Base-by-base conservation (phyloP, 2,797 vertebrate species). In the Danio aesculapii region DNA sequence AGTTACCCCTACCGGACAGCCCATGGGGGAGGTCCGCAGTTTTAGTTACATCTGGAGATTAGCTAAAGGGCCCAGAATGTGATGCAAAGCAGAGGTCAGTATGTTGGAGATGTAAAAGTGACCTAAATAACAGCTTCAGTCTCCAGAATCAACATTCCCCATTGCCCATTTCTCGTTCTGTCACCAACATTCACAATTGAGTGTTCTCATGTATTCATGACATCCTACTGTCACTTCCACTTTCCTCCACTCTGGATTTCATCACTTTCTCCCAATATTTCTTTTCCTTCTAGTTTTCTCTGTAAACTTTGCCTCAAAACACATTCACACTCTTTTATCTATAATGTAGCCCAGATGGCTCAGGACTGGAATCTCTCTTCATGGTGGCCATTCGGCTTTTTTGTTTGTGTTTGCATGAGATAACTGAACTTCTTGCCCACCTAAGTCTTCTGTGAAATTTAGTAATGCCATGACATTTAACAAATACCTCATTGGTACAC, bases 1-100 rank as follows among this genome's bases (percentile, higher is more conserved):
- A 68, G 81, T 88, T 88, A 84, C 83, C 44, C 76, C 12, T 19
- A n/a, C 19, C 21, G 49, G 50, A 59, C 46, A 69, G 52, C 14
- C 43, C 43, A 62, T 61, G 41, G 46, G 79, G 74, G 68, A 53
- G 73, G 43, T 79, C 55, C 49, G 16, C 46, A 46, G 84, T 75
- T 68, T 85, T 74, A 55, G 41, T 43, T 81, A 77, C 74, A 19
- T 75, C 44, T 30, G 13, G 43, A 55, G 71, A 61, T 69, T 79
- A 75, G 21, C 30, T 77, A 50, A 75, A 55, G 41, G n/a, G 61
- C 66, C 9, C 41, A 69, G 55, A 69, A 50, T 3, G n/a, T 69
- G 66, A 69, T 0, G 46, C 44, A 78, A 78, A 74, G 46, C 73
- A 63, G 30, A 52, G 58, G 58, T 50, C 39, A 70, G 41, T 71